Evolutionary conservation across 2,797 vertebrate genomes (phyloP).

Genomic region (Mionectes olivaceus): DNA sequence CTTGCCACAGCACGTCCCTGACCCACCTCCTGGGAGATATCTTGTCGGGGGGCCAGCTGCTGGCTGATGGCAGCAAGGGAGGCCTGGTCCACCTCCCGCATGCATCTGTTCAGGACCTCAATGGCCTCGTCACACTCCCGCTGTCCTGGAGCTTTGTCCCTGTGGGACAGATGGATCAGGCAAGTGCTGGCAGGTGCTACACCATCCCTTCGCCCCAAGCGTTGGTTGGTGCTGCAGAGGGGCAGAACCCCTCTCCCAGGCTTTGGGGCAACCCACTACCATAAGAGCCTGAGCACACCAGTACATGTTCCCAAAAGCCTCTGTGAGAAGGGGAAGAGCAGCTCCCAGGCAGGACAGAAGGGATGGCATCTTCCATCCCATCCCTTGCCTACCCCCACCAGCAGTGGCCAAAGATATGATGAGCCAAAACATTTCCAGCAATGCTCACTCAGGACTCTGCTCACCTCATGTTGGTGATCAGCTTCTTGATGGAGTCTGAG

Average conservation of each 20-base stretch:
- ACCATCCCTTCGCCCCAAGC: fast-evolving
- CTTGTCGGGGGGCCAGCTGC: slow-evolving; percentile 92
- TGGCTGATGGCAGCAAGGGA: slow-evolving; percentile 96
- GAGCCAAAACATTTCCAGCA: background rate
- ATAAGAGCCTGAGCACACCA: fast-evolving
- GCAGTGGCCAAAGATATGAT: background rate
- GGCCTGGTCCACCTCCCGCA: slow-evolving; percentile 95
- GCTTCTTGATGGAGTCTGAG: slow-evolving; percentile 98
- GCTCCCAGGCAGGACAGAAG: background rate
- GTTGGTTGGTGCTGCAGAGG: fast-evolving
- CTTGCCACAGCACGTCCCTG: fast-evolving
- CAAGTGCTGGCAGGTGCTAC: fast-evolving
- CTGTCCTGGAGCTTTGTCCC: slow-evolving; percentile 97
- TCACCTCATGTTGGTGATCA: slow-evolving; percentile 98
- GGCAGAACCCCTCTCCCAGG: fast-evolving
- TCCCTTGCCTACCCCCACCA: fast-evolving
- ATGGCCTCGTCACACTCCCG: slow-evolving; percentile 95
- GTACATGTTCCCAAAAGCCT: background rate
- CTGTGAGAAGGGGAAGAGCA: background rate
- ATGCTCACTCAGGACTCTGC: background rate
- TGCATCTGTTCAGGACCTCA: slow-evolving; percentile 90
- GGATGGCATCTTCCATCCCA: background rate
- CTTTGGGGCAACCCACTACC: background rate
- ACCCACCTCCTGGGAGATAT: slow-evolving; percentile 94
- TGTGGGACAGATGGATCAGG: slow-evolving; percentile 54